phyloP scores from a whole-genome alignment of 2,888 invertebrate genomes.

The Antheraea assamensis region DNA sequence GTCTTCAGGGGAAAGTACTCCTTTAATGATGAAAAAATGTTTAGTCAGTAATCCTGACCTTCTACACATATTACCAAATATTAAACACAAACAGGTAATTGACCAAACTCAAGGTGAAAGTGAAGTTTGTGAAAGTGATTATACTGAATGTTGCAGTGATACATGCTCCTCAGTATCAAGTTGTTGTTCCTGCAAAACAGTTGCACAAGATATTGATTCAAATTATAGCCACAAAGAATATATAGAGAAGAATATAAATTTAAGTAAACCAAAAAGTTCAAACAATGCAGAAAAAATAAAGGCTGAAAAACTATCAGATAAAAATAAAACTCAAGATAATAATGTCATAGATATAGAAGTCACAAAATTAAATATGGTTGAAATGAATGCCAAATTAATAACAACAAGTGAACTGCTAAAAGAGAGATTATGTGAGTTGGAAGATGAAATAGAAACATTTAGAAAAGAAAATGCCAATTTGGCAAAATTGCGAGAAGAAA shows the following conservation, averaged over 20 bases:
- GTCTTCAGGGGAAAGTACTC: constrained; percentile 72
- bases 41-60: constrained; percentile 61
- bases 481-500: constrained; percentile 80
- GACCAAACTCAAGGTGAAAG: constrained; percentile 52
- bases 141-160: constrained; percentile 63
- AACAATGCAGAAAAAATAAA: constrained; percentile 40
- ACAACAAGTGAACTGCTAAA: constrained; percentile 83
- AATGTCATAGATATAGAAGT: constrained; percentile 54
- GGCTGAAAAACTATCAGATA: constrained; percentile 43
- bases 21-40: constrained; percentile 68
- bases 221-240: neutral
- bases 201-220: constrained; percentile 42
- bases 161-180: constrained; percentile 60
- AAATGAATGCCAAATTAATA: constrained; percentile 74
- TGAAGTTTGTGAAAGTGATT: constrained; percentile 60
- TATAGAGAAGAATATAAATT: neutral
- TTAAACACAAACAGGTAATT: constrained; percentile 42
- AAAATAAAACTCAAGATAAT: constrained; percentile 54
- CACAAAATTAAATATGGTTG: constrained; percentile 66
- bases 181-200: constrained; percentile 70
- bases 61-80: constrained; percentile 59
- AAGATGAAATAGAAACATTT: constrained; percentile 83
- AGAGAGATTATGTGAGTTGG: constrained; percentile 84
- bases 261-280: constrained; percentile 32
- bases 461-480: constrained; percentile 75